Evolutionary conservation across 1,140 invertebrate species (phyloP), one percentile per base, ranked within the genome.

Genomic region (Drosophila pallidifrons): DNA sequence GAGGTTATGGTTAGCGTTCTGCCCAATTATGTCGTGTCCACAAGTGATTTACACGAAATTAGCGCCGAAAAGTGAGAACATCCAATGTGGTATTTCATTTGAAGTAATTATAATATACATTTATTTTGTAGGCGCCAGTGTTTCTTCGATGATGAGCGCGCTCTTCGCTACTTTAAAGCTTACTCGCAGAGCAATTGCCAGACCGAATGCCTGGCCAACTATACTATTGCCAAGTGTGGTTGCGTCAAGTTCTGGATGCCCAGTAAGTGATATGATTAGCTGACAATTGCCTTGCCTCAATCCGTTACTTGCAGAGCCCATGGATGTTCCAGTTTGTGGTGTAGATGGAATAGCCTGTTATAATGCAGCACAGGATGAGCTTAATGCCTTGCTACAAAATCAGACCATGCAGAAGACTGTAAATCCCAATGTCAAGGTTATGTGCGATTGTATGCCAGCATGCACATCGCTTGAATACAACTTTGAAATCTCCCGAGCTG

Each of bases 121-220:
- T n/a, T 54, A 83, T 15, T 47, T 77, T 32, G 11, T 41, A 94
- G 93, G 79, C 94, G 95, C 1, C 94, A 95, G 66, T 96, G 95
- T 67, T 95, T 93, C 91, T 95, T 95, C 73, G 93, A 94, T 45
- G 92, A 92, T 43, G 95, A 96, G 81, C 93, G 94, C 20, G 93
- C 93, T 52, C 91, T 96, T 13, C 93, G 92, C 47, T 96, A 94
- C 81, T 96, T 94, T 83, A 94, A 94, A 75, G 95, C 94, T 2
- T 97, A 97, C 80, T 96, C 96, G 1, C 96, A 96, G 85, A 93
- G 94, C 63, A 97, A 96, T 85, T 97, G 96, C 82, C 94, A 96
- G 76, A 93, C 95, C 46, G 96, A 97, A 91, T 96, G 96, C 77
- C 93, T 96, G 71, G 94, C 96, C 1, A 96, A 96, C 92, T 96